Evolutionary conservation across 1,140 invertebrate genomes (phyloP).

Genomic region (Drosophila yakuba): DNA sequence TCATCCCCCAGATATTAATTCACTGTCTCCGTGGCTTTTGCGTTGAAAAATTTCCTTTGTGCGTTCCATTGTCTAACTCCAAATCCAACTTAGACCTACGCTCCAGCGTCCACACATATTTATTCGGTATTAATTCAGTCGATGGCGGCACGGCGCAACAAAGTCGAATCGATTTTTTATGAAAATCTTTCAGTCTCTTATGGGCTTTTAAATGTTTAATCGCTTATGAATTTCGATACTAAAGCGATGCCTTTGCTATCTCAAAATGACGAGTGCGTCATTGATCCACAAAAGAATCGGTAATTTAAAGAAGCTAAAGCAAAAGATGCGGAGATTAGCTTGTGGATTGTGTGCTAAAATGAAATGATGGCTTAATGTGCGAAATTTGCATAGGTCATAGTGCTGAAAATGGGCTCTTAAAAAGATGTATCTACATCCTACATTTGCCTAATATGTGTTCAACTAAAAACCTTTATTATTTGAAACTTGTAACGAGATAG

Average conservation of each 20-base stretch:
- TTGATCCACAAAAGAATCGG: constrained; percentile 31
- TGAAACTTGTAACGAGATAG: too few relatives aligned
- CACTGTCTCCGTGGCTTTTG: constrained; percentile 63
- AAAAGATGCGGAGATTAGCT: constrained; percentile 15
- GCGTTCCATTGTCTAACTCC: constrained; percentile 56
- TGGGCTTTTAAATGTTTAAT: constrained; percentile 83
- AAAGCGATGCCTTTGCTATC: constrained; percentile 33
- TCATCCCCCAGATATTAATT: constrained; percentile 57
- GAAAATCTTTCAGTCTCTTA: constrained; percentile 73
- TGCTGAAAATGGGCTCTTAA: constrained; percentile 7
- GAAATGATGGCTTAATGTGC: constrained; percentile 37
- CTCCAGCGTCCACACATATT: constrained; percentile 38
- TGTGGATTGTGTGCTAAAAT: constrained; percentile 7
- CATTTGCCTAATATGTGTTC: too few relatives aligned
- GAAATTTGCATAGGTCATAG: constrained; percentile 41
- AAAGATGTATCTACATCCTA: neutral
- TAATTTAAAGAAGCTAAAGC: constrained; percentile 19
- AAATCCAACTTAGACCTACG: constrained; percentile 25
- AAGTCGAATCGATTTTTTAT: constrained; percentile 80
- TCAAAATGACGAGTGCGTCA: constrained; percentile 24
- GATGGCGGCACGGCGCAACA: constrained; percentile 59
- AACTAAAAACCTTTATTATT: too few relatives aligned
- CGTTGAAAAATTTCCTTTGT: constrained; percentile 73
- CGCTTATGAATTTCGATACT: constrained; percentile 79
- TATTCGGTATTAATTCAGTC: constrained; percentile 57